Base-by-base conservation (phyloP, 2,797 vertebrate genomes). In the Sarcoramphus papa region DNA sequence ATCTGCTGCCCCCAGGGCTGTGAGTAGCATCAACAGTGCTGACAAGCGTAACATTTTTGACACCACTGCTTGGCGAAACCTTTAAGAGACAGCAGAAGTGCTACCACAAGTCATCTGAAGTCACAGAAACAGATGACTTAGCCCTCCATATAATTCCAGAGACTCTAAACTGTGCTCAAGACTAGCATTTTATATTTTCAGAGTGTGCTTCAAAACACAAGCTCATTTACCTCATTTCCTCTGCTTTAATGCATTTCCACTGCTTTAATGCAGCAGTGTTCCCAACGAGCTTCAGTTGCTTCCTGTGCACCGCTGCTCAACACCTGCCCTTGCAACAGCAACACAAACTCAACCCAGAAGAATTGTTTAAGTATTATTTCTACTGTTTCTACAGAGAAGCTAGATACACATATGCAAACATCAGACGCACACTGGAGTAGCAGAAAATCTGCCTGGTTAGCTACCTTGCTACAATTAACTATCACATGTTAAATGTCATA, bases 401-500 rank as follows among this genome's bases (percentile, higher is more conserved):
- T 37, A 37, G 25, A 73, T 1, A 12, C 7, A 45, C 4, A 6
- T 4, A 23, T 4, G 27, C 24, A 40, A 86, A 78, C 50, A 53
- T 4, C 35, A 45, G 15, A 48, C 7, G 1, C 25, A 41, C 7
- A 14, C 6, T 0, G 6, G 14, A 43, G 47, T 1, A 65, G 56
- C n/a, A 86, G 12, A 68, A 65, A 40, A 53, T 23, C 33, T 22
- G 21, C 35, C 43, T 64, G 43, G 24, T 75, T 54, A 60, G 41
- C 3, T 7, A 48, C 7, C 43, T 53, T 56, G 59, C 20, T 73
- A 59, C 47, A 82, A 56, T 9, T 37, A 67, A 47, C 48, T 30
- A 9, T 6, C 22, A 41, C 30, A 30, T 10, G 1, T 24, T 56
- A 90, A 41, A 27, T 6, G 4, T 20, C 62, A 68, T 6, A 59